Evolutionary conservation across 2,113 vertebrate genomes (phyloP).

Genomic region (Saimiri boliviensis): DNA sequence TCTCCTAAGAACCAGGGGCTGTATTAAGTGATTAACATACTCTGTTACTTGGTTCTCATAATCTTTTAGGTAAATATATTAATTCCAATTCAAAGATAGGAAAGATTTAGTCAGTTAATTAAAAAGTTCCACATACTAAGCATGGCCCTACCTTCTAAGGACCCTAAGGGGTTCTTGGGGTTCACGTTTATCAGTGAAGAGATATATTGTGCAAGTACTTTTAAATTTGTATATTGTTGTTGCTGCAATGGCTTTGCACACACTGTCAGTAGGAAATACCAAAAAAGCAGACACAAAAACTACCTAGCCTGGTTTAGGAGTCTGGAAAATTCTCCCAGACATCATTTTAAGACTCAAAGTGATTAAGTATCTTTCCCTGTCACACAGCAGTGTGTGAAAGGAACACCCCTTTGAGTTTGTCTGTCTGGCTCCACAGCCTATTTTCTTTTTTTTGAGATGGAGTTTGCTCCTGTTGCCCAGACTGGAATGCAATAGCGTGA

Average conservation of each 20-base stretch:
- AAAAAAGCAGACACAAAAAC: background rate
- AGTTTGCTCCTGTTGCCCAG: no score
- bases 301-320: background rate
- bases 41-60: background rate
- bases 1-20: background rate
- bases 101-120: background rate
- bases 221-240: background rate
- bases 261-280: background rate
- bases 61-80: background rate
- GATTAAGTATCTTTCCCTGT: background rate
- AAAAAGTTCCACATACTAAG: background rate
- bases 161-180: accelerated
- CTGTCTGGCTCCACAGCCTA: background rate
- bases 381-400: background rate
- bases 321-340: background rate
- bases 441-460: no score
- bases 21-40: no score
- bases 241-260: background rate
- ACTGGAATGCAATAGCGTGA: no score
- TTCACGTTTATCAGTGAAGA: background rate
- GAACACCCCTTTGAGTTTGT: background rate
- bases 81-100: background rate
- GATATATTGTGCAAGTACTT: background rate
- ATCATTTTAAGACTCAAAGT: background rate
- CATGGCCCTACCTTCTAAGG: background rate